Evolutionary conservation across 1,140 invertebrate genomes (phyloP), one percentile per base, ranked within the genome.

Genomic region (Leguminivora glycinivorella): DNA sequence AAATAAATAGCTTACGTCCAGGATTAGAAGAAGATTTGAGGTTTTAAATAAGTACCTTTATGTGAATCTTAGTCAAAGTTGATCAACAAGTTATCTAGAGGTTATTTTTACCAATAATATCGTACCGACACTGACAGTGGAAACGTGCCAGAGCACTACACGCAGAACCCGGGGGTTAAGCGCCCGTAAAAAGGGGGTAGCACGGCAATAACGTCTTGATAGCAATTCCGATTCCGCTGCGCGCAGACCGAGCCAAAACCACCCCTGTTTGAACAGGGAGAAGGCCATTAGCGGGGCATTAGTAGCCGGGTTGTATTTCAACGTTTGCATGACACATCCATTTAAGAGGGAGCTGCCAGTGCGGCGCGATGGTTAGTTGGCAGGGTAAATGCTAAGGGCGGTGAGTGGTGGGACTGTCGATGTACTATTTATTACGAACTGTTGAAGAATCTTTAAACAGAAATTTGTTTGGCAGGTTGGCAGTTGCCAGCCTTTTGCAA

Each of bases 171-270:
- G 77, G 72, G 85, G 85, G 87, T 89, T 88, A 89, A 87, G 84
- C 83, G 79, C 83, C 85, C 85, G 82, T 88, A 86, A 89, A 87
- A 87, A 83, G 79, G 75, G 84, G 82, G 79, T 81, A 82, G 78
- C 81, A 73, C 77, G 77, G 80, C 78, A 81, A 80, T 88, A 88
- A 85, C 82, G 82, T 88, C 84, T 87, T 86, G 84, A 87, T 86
- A 83, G 79, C 69, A 56, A 58, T 52, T 71, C 70, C 75, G 78
- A 74, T 78, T 76, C 74, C 71, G 70, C 66, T 77, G 38, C 72
- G 73, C 10, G 24, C 0, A 63, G 14, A 7, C 9, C 38, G 34
- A 12, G 34, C 63, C 34, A 73, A 34, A 75, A 74, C 19, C 47
- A 69, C 68, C 58, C 67, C 70, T 74, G 70, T 5, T 7, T n/a